Conservation (phyloP, 2,888 invertebrate species). For the Scotopteryx bipunctaria region DNA sequence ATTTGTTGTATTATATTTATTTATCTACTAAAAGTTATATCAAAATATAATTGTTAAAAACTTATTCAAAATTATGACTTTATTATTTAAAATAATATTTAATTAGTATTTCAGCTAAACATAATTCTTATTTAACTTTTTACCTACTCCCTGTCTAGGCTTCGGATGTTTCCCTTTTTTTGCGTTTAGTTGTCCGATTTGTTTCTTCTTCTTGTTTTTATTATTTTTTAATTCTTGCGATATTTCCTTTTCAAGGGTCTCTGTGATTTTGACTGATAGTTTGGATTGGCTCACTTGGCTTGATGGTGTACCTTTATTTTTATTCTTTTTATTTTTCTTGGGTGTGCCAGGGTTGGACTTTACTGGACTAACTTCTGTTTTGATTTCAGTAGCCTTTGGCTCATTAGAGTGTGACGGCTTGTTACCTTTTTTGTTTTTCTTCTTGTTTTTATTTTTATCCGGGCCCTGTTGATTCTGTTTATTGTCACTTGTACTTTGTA, state of each 20-base stretch:
- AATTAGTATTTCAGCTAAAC: constrained; percentile 21
- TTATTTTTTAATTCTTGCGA: constrained; percentile 68
- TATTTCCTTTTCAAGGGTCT: constrained; percentile 53
- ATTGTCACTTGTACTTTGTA: constrained; percentile 11
- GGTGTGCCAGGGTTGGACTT: constrained; percentile 32
- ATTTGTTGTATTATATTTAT: neutral
- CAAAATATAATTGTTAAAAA: too few relatives aligned
- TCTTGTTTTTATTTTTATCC: constrained; percentile 44
- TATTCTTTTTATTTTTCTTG: constrained; percentile 49
- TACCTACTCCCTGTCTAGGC: constrained; percentile 44
- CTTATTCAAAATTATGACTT: constrained; percentile 29
- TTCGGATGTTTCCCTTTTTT: constrained; percentile 42
- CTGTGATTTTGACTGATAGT: constrained; percentile 54
- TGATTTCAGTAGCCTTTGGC: constrained; percentile 22
- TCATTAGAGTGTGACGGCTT: constrained; percentile 27
- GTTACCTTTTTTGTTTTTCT: constrained; percentile 43
- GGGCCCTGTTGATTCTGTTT: constrained; percentile 28
- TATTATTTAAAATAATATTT: constrained; percentile 39
- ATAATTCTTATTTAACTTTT: constrained; percentile 52
- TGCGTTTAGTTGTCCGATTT: constrained; percentile 62
- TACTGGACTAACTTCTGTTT: constrained; percentile 21
- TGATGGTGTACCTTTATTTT: constrained; percentile 21
- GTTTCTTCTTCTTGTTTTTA: constrained; percentile 62
- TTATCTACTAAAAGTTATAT: too few relatives aligned
- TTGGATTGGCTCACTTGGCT: constrained; percentile 25